Base-by-base conservation (phyloP, 1,140 invertebrate species). In the Ladona fulva region DNA sequence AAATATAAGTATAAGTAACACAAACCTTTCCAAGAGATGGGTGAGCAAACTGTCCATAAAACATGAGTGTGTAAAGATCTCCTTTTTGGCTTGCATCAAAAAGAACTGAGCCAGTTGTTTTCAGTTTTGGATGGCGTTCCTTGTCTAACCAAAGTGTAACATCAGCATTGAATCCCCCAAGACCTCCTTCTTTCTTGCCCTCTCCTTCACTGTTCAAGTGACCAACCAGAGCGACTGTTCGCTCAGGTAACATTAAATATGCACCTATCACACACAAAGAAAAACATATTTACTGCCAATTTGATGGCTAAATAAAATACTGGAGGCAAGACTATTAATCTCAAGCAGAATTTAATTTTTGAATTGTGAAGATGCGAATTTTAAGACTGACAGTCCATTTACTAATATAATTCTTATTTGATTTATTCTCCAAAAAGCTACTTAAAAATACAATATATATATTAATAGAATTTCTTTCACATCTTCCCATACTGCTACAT, bases 131-230 rank as follows among this genome's bases (percentile, higher is more conserved):
- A 73, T 90, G 88, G 77, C 88, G 88, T 78, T 90, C 89, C 81
- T 93, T 92, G 83, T 94, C 91, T 16, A 92, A 83, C 83, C 91
- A 92, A 74, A 93, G 84, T 19, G 85, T 84, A 6, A 89, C 73
- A 78, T 89, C 87, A 25, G 85, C 79, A 80, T 87, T 85, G 81
- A 85, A 82, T 81, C 86, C 81, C 79, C 86, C 84, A 79, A 83
- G 77, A 79, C 85, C 73, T 3, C n/a, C 74, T 75, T 44, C 52
- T 59, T 59, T 74, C 19, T 75, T 22, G 22, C 75, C 66, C 25
- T 75, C 42, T 74, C 74, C 76, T 76, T 73, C 25, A 42, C 82
- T 59, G 42, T 86, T 84, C 77, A 83, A 79, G 37, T 82, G 80
- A 0, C 86, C 84, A 80, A 92, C 89, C 5, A 91, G 77, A 1